Evolutionary conservation across 37 sponge, comb jelly and placozoan species (phyloP).

Genomic region (Spongia lamella): DNA sequence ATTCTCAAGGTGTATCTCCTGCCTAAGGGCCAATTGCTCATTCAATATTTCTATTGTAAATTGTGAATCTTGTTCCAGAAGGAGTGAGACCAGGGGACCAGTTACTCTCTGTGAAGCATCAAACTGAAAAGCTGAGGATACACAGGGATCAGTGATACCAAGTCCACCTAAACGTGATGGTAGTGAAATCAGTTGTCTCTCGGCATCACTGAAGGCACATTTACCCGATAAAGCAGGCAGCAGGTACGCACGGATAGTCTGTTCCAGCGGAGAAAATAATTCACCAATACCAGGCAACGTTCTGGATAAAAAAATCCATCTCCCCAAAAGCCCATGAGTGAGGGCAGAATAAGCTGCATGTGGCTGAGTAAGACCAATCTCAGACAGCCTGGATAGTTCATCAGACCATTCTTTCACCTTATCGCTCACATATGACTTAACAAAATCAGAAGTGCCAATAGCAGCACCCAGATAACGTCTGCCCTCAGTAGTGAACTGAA

Average conservation of each 20-base stretch:
- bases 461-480: conserved; percentile 17
- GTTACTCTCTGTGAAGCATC: conserved; percentile 5
- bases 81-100: too few relatives aligned
- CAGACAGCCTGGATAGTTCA: too few relatives aligned
- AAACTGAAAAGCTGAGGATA: neutral
- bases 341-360: too few relatives aligned
- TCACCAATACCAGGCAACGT: neutral
- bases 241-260: neutral
- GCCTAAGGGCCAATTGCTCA: too few relatives aligned
- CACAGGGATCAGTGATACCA: neutral
- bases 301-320: too few relatives aligned
- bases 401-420: too few relatives aligned
- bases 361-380: too few relatives aligned
- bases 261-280: too few relatives aligned
- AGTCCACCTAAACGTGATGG: neutral
- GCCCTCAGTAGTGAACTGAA: conserved; percentile 7
- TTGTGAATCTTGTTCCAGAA: too few relatives aligned
- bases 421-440: neutral
- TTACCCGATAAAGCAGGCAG: neutral
- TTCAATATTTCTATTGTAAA: too few relatives aligned
- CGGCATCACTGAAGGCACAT: neutral
- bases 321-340: too few relatives aligned
- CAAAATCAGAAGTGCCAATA: neutral
- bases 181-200: neutral
- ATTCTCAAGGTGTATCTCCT: too few relatives aligned